Evolutionary conservation across 2,888 invertebrate species (phyloP).

Genomic region (Bruchidius siliquastri): DNA sequence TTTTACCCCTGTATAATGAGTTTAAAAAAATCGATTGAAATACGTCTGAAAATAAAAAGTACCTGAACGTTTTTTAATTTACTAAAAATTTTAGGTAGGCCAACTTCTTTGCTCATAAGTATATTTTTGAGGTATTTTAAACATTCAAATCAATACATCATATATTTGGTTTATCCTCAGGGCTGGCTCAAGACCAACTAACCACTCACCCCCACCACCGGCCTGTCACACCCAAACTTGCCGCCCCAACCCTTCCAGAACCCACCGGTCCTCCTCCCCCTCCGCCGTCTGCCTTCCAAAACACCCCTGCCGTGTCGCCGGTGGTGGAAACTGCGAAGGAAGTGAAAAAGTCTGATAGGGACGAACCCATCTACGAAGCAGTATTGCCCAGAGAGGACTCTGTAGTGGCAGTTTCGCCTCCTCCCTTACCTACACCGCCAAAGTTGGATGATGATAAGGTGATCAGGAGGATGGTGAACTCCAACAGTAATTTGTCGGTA

Average conservation of each 20-base stretch:
- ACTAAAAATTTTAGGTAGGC: no score
- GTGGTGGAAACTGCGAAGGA: conserved; percentile 15
- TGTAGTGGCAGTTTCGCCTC: conserved; percentile 42
- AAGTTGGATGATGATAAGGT: conserved; percentile 26
- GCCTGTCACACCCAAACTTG: conserved; percentile 49
- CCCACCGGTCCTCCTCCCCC: conserved; percentile 61
- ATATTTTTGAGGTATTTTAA: no score
- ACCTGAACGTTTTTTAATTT: no score
- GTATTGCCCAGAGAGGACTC: conserved; percentile 60
- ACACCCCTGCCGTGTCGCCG: conserved; percentile 17
- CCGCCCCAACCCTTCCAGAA: conserved; percentile 65
- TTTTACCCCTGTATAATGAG: no score
- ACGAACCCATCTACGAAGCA: conserved; percentile 82
- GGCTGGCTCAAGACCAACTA: conserved; percentile 37
- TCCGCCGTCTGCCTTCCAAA: conserved; percentile 51
- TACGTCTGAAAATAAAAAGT: no score
- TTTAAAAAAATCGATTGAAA: no score
- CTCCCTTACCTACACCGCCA: conserved; percentile 50
- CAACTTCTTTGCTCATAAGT: no score
- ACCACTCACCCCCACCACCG: conserved; percentile 21
- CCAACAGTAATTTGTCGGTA: conserved; percentile 50
- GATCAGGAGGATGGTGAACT: conserved; percentile 27
- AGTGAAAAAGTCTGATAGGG: conserved; percentile 33
- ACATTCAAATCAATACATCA: neutral
- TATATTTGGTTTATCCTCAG: conserved; percentile 1